These are phyloP conservation scores for Melieria crassipennis DNA, from an alignment of 2,888 invertebrate genomes.

Conservation along the genomic window DNA sequence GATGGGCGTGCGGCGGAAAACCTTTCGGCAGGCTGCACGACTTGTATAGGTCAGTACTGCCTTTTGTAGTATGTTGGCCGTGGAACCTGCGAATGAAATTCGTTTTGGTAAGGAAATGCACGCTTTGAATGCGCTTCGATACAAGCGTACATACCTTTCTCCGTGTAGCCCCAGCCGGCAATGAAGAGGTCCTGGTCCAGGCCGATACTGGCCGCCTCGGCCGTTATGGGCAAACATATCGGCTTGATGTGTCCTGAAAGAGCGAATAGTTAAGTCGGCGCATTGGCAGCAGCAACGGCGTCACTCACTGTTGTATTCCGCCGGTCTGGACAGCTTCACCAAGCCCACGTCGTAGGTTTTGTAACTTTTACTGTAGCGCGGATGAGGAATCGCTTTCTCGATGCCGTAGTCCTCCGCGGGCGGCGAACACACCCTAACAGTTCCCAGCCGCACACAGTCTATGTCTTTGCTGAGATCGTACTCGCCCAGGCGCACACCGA, in stretches of 20 bases:
- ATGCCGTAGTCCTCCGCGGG: conserved; percentile 63
- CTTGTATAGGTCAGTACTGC: conserved; percentile 49
- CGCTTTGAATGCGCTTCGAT: not conserved
- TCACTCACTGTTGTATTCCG: conserved; percentile 49
- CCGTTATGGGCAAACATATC: conserved; percentile 57
- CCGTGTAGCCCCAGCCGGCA: conserved; percentile 60
- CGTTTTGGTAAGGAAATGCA: not conserved
- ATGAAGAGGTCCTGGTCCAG: conserved; percentile 46
- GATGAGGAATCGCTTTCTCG: conserved; percentile 66
- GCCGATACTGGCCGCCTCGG: conserved; percentile 27
- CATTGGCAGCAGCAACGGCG: not conserved
- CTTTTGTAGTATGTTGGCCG: conserved; percentile 52
- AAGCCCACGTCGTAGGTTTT: conserved; percentile 71
- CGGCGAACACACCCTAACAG: conserved; percentile 56
- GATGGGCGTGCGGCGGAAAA: conserved; percentile 36
- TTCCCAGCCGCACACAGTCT: conserved; percentile 56
- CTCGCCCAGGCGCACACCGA: conserved; percentile 65
- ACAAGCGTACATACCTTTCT: conserved; percentile 37
- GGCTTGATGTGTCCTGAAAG: conserved; percentile 52
- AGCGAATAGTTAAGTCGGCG: not conserved
- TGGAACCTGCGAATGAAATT: conserved; percentile 18
- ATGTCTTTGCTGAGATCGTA: conserved; percentile 53
- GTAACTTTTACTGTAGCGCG: conserved; percentile 64
- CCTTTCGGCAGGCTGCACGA: conserved; percentile 42
- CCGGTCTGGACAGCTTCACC: conserved; percentile 63